A percentile compares a stretch with the other conserved stretches of the same genome.
These are phyloP conservation scores for Lasius fuliginosus DNA, from an alignment of 2,888 invertebrate genomes.

Conservation along the genomic window DNA sequence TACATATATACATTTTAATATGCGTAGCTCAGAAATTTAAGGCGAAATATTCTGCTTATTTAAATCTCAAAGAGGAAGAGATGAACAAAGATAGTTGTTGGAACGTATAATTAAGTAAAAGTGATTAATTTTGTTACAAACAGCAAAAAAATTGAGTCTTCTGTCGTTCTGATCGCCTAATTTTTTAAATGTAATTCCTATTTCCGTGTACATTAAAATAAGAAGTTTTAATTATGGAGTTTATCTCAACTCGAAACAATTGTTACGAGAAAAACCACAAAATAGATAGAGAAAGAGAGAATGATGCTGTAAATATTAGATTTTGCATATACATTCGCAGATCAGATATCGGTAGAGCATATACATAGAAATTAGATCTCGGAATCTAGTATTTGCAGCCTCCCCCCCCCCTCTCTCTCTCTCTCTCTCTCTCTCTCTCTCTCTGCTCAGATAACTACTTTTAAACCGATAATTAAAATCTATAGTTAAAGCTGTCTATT, in stretches of 20 bases:
- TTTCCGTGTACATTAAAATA: background rate
- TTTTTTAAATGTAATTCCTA: background rate
- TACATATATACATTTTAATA: background rate
- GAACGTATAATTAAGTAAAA: background rate
- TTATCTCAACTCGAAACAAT: background rate
- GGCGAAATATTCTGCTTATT: background rate
- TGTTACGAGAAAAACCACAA: conserved; percentile 2
- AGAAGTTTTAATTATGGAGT: background rate
- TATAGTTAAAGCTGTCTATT: conserved; percentile 1
- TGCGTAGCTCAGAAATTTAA: background rate
- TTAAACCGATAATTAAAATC: conserved; percentile 29
- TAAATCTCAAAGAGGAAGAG: conserved; percentile 5
- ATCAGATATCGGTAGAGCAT: background rate
- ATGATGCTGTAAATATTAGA: conserved; percentile 19
- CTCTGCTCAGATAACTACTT: conserved; percentile 4
- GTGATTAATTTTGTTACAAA: background rate
- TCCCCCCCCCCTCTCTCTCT: too few relatives aligned
- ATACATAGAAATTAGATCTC: conserved; percentile 34
- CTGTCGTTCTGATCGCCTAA: background rate
- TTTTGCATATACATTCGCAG: conserved; percentile 3
- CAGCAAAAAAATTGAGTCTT: background rate
- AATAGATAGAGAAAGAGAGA: background rate
- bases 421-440: too few relatives aligned
- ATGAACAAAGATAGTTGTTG: background rate
- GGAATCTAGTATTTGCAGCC: conserved; percentile 9